phyloP scores from a whole-genome alignment of 2,888 invertebrate genomes.

The Monopis laevigella region DNA sequence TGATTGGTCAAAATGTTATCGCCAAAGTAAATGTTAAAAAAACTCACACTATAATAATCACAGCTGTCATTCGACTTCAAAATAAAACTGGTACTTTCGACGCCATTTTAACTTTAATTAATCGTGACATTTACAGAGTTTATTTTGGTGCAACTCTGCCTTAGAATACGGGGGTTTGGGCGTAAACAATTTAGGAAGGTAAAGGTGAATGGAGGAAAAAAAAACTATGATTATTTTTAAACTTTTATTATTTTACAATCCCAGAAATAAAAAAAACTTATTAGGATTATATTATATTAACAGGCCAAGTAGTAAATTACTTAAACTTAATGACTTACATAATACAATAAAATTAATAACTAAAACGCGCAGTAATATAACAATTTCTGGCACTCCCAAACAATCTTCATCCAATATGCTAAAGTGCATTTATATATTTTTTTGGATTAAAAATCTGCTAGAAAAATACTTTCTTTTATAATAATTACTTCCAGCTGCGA shows the following conservation, averaged over 20 bases:
- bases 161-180: too few relatives aligned
- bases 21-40: too few relatives aligned
- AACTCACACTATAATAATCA: too few relatives aligned
- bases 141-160: too few relatives aligned
- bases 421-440: conserved; percentile 55
- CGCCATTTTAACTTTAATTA: too few relatives aligned
- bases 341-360: conserved; percentile 67
- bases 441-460: conserved; percentile 59
- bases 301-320: conserved; percentile 68
- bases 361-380: conserved; percentile 65
- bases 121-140: too few relatives aligned
- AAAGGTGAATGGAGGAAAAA: neutral
- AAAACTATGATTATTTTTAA: conserved; percentile 25
- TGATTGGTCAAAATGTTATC: too few relatives aligned
- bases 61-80: too few relatives aligned
- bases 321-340: conserved; percentile 68
- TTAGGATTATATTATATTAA: conserved; percentile 63
- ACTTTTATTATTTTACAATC: conserved; percentile 65
- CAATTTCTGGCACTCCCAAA: conserved; percentile 63
- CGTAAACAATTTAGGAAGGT: too few relatives aligned
- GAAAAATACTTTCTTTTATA: conserved; percentile 63
- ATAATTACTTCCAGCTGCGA: conserved; percentile 38
- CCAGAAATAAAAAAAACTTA: conserved; percentile 63
- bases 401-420: conserved; percentile 53
- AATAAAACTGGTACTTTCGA: too few relatives aligned